These are phyloP conservation scores for Metopia argyrocephala DNA, from an alignment of 2,888 invertebrate species.

Conservation along the genomic window DNA sequence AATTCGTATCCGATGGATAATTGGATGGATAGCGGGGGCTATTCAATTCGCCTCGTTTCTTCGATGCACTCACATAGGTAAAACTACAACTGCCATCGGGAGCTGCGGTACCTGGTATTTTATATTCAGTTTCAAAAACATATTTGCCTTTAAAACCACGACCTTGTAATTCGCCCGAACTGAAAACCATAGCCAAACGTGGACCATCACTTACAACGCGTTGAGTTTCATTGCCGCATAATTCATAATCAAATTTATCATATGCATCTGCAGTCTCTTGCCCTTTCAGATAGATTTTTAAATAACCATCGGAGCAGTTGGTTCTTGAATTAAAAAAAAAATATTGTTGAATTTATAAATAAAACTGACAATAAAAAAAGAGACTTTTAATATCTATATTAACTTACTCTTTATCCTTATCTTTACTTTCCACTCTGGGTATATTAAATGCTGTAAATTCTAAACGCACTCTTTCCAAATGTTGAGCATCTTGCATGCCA, in stretches of 20 bases:
- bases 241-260: constrained; percentile 94
- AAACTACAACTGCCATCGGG: constrained; percentile 95
- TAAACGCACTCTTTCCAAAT: constrained; percentile 94
- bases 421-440: constrained; percentile 84
- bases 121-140: constrained; percentile 86
- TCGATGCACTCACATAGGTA: constrained; percentile 91
- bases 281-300: constrained; percentile 93
- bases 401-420: constrained; percentile 88
- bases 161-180: constrained; percentile 94
- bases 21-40: constrained; percentile 97
- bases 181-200: constrained; percentile 95
- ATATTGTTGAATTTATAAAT: neutral
- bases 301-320: constrained; percentile 92
- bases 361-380: no score
- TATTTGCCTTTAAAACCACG: constrained; percentile 88
- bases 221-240: constrained; percentile 93
- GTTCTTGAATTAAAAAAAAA: constrained; percentile 67
- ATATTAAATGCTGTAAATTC: constrained; percentile 94
- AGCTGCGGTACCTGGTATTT: constrained; percentile 95
- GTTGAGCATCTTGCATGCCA: constrained; percentile 97
- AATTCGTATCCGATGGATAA: constrained; percentile 96
- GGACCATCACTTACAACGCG: constrained; percentile 94
- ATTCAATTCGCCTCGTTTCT: constrained; percentile 94
- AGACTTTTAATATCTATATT: no score
- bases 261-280: constrained; percentile 95